phyloP scores from a whole-genome alignment of 1,140 invertebrate species.

The Pentalonia nigronervosa region DNA sequence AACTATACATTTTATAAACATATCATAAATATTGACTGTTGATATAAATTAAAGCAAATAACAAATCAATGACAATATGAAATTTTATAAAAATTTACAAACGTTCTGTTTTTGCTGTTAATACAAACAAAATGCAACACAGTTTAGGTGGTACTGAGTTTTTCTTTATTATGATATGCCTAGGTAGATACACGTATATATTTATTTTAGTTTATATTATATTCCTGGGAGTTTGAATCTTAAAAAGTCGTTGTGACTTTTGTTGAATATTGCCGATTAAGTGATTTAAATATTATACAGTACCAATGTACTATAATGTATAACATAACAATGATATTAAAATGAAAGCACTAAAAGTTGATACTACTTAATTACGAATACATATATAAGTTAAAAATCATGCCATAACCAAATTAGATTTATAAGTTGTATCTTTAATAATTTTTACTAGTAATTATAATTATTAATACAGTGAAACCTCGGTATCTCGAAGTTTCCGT shows the following conservation, averaged over 20 bases:
- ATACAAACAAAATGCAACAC: neutral
- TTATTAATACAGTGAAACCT: too few species aligned
- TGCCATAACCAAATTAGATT: neutral
- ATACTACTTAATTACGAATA: neutral
- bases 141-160: neutral
- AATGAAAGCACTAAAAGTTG: neutral
- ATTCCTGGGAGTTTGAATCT: neutral
- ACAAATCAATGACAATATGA: neutral
- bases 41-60: neutral
- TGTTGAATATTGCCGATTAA: neutral
- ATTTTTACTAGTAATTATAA: neutral
- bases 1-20: neutral
- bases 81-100: neutral
- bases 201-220: neutral
- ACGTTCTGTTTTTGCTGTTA: neutral
- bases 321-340: neutral
- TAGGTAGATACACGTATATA: neutral
- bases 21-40: neutral
- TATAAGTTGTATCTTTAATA: neutral
- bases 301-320: neutral
- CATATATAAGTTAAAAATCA: neutral
- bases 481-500: too few species aligned
- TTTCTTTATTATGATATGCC: neutral
- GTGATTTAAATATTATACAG: neutral
- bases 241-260: neutral